These are phyloP conservation scores for Eutolmus rufibarbis DNA, from an alignment of 2,888 invertebrate genomes.

Conservation along the genomic window DNA sequence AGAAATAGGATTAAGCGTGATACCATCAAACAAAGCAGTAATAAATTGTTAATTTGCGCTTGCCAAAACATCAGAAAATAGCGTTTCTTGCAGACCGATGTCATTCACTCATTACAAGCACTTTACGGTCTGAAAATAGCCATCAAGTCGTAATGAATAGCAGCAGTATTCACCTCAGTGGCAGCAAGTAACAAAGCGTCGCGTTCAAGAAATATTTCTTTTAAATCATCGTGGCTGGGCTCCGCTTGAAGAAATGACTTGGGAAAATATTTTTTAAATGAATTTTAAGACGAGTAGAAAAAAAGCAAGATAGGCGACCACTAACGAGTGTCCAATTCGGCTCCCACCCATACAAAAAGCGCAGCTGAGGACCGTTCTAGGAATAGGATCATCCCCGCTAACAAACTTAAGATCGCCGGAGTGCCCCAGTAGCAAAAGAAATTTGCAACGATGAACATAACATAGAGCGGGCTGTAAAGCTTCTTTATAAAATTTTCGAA, in stretches of 20 bases:
- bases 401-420: neutral
- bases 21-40: neutral
- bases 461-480: constrained; percentile 34
- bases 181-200: neutral
- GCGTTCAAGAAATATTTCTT: neutral
- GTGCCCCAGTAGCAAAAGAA: constrained; percentile 59
- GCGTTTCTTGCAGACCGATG: neutral
- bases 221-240: neutral
- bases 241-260: neutral
- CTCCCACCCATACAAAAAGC: neutral
- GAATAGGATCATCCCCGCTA: constrained; percentile 15
- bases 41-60: neutral
- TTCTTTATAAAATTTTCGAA: constrained; percentile 29
- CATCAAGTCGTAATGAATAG: neutral
- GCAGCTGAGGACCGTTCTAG: constrained; percentile 1
- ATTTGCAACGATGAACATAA: constrained; percentile 60
- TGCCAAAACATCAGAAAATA: constrained; percentile 23
- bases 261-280: constrained; percentile 11
- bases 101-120: constrained; percentile 20
- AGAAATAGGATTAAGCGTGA: neutral
- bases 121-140: constrained; percentile 20
- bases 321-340: neutral
- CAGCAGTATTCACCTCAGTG: neutral
- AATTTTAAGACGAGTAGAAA: neutral
- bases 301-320: neutral